Evolutionary conservation across 2,113 vertebrate species (phyloP), one percentile per base, ranked within the genome.

Genomic region (Poeciliopsis occidentalis): DNA sequence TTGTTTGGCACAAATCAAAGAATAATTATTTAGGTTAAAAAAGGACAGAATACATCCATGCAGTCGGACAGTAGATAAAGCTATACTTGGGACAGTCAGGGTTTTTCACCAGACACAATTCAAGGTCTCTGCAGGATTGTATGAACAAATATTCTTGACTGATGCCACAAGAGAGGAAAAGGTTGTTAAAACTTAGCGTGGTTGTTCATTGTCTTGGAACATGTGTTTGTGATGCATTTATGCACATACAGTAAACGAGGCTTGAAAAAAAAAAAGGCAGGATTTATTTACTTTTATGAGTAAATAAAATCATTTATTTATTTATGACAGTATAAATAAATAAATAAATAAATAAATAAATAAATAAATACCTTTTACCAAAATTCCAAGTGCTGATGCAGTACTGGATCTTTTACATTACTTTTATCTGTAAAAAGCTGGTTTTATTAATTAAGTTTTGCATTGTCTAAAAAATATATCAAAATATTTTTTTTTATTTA

Each of bases 131-230:
- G 31, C 13, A 57, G 34, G 30, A 11, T 41, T 60, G n/a, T 70
- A 11, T 37, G 22, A 22, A 67, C 17, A 19, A 34, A 41, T 41
- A 73, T 1, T 69, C 76, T 85, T 78, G 66, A 82, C 64, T 41
- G 39, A 41, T 41, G 12, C 13, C 39, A 41, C 12, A 41, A 41
- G 39, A 41, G 39, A 41, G 39, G 39, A 41, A 41, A 41, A 15
- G 39, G 13, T 41, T 12, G 39, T 41, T 41, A 41, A 41, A 41
- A 41, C 39, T 41, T 41, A 41, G 39, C 0, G 15, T 47, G 1
- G 44, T 47, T 47, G 44, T 47, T 19, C 17, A 17, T 47, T 47
- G 19, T 47, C 19, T 47, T 47, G 13, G 44, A 47, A 19, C 17
- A 47, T 17, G 44, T 47, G 4, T 19, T 47, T 47, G 13, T 44